These are phyloP conservation scores for Sylvia borin DNA, from an alignment of 2,797 vertebrate species.

Conservation along the genomic window DNA sequence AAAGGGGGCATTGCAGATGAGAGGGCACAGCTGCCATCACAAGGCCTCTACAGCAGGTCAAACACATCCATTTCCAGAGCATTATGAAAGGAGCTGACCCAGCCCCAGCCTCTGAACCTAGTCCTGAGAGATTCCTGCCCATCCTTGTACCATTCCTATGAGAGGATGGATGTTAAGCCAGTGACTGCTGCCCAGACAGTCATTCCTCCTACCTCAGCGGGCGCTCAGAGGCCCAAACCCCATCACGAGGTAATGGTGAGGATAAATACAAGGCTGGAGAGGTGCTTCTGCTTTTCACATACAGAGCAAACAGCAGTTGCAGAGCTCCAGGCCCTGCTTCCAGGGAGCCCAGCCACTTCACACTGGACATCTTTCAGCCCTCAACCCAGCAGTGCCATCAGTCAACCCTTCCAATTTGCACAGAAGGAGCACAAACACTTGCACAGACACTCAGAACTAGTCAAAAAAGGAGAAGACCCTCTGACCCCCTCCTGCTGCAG, in stretches of 20 bases:
- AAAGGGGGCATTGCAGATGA: fast-evolving
- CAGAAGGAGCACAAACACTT: neutral
- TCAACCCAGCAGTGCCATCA: neutral
- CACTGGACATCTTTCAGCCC: neutral
- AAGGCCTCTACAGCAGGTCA: neutral
- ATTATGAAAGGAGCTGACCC: neutral
- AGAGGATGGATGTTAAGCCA: neutral
- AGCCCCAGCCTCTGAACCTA: neutral
- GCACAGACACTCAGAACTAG: neutral
- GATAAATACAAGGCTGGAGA: neutral
- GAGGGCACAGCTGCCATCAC: fast-evolving
- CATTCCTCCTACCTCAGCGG: neutral
- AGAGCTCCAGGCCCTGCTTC: neutral
- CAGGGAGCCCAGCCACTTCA: neutral
- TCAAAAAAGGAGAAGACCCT: neutral
- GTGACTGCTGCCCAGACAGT: neutral
- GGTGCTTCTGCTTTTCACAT: neutral
- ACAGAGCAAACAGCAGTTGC: neutral
- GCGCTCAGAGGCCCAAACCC: neutral
- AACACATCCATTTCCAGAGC: neutral
- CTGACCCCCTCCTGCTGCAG: neutral
- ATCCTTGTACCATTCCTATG: neutral
- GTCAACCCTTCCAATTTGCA: neutral
- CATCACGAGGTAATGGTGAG: neutral
- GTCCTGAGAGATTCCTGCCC: neutral